A percentile compares a stretch with the other conserved stretches of the same genome.
phyloP scores from a whole-genome alignment of 2,113 vertebrate species.

The Poicephalus gulielmi region DNA sequence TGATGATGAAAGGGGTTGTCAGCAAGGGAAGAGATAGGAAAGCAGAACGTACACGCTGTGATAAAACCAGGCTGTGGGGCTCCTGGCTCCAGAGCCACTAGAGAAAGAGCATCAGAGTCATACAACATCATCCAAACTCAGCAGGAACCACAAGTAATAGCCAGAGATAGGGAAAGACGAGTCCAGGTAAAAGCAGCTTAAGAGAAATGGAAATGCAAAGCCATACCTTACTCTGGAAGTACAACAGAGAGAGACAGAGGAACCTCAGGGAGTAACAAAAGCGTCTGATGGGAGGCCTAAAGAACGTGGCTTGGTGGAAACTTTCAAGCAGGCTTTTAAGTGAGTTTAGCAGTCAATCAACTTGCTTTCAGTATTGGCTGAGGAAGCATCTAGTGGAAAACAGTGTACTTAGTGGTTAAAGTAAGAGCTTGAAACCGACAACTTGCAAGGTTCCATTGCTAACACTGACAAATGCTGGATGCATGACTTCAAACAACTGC shows the following conservation, averaged over 20 bases:
- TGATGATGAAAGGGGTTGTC: conserved; percentile 27
- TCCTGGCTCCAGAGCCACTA: not conserved
- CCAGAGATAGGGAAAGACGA: not conserved
- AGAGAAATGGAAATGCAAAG: not conserved
- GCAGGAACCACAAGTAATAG: not conserved
- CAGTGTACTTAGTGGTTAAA: not conserved
- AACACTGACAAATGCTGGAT: not conserved
- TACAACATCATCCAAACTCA: not conserved
- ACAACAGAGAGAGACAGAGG: not conserved
- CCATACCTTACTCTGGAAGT: not conserved
- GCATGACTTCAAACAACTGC: not conserved
- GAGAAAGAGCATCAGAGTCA: not conserved
- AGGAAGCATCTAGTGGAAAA: not conserved
- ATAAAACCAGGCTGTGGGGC: not conserved
- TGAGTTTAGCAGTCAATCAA: not conserved
- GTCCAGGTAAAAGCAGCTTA: not conserved
- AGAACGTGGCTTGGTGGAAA: not conserved
- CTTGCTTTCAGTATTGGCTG: not conserved
- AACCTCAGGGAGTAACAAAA: not conserved
- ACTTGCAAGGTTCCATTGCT: not conserved
- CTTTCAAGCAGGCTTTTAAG: not conserved
- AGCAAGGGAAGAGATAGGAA: conserved; percentile 23
- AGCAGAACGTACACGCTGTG: not conserved
- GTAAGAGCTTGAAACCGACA: not conserved
- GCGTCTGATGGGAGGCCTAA: not conserved